Percentiles rank a stretch among this genome's conserved stretches.
Conservation (phyloP, 2,113 vertebrate species). For the Epinephelus moara region DNA sequence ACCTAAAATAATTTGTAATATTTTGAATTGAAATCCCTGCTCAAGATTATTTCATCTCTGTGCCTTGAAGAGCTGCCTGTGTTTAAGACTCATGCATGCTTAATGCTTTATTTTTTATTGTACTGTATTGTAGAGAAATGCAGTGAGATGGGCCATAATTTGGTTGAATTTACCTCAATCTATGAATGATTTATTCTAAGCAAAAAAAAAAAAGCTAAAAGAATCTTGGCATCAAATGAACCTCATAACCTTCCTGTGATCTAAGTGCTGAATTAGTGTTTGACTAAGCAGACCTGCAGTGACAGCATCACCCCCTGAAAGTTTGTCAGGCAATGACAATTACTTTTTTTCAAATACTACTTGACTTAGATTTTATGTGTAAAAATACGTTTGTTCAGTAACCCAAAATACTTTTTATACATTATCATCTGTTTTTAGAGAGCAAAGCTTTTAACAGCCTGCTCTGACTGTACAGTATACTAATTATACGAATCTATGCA, state of each 20-base stretch:
- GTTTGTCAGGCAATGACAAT: neutral
- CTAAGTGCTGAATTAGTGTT: neutral
- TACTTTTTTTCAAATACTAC: neutral
- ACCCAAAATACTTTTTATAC: constrained; percentile 59
- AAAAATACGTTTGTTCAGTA: constrained; percentile 57
- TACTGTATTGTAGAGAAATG: neutral
- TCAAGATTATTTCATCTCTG: neutral
- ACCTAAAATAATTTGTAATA: neutral
- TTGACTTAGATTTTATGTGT: constrained; percentile 9
- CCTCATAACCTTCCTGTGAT: neutral
- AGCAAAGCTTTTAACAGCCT: constrained; percentile 4
- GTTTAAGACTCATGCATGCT: neutral
- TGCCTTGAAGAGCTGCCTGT: neutral
- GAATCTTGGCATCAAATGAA: constrained; percentile 20
- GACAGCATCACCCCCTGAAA: neutral
- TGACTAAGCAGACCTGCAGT: neutral
- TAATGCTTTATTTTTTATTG: no score
- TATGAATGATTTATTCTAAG: neutral
- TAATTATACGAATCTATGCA: neutral
- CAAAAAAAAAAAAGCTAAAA: neutral
- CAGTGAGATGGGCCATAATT: neutral
- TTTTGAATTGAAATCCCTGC: neutral
- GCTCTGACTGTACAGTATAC: neutral
- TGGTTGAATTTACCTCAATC: neutral
- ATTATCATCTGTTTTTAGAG: constrained; percentile 1